Conservation (phyloP, 2,113 vertebrate genomes). For the Atlantisia rogersi region DNA sequence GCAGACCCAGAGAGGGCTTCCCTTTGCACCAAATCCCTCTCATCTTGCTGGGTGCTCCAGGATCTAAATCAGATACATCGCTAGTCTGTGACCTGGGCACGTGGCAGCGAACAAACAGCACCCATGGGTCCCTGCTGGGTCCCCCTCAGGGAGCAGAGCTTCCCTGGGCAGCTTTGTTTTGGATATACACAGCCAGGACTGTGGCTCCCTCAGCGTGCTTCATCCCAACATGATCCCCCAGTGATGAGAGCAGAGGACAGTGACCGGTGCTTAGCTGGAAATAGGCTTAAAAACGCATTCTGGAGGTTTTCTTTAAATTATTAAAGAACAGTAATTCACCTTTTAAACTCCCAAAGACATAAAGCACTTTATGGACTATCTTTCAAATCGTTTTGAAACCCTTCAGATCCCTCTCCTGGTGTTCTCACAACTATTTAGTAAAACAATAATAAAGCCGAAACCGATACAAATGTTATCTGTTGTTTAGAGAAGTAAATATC, state of each 20-base stretch:
- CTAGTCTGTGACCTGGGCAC: neutral
- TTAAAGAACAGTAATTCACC: conserved; percentile 44
- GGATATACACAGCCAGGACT: neutral
- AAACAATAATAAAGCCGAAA: conserved; percentile 46
- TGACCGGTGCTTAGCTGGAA: conserved; percentile 2
- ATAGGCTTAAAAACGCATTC: conserved; percentile 24
- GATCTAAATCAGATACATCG: neutral
- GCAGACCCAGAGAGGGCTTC: neutral
- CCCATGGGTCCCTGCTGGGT: neutral
- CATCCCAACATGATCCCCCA: conserved; percentile 6
- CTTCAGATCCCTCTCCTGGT: conserved; percentile 1
- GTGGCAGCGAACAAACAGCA: neutral
- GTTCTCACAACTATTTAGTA: conserved; percentile 33
- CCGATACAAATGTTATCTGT: conserved; percentile 46
- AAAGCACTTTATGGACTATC: conserved; percentile 33
- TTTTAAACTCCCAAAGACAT: conserved; percentile 18
- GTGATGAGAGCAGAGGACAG: neutral
- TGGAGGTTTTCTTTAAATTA: conserved; percentile 22
- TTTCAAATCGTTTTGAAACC: conserved; percentile 14
- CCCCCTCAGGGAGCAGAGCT: neutral
- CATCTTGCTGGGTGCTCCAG: neutral
- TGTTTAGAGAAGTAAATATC: conserved; percentile 78
- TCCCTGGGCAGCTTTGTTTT: conserved; percentile 12
- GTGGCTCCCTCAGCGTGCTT: neutral
- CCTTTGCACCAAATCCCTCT: neutral